phyloP scores from a whole-genome alignment of 2,888 invertebrate genomes.

The Augiades crinisus region DNA sequence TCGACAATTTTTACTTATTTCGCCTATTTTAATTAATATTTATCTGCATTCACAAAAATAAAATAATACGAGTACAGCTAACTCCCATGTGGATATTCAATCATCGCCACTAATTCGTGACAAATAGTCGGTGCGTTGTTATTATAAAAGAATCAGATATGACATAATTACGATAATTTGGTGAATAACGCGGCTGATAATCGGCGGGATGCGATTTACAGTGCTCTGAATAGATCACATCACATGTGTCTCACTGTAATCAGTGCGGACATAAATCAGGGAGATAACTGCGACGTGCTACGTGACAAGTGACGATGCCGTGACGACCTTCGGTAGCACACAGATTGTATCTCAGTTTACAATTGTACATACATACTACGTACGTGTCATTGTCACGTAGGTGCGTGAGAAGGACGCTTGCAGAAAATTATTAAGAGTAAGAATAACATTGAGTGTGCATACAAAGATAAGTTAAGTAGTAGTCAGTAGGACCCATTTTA shows the following conservation, averaged over 20 bases:
- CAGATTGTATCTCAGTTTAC: slow-evolving; percentile 9
- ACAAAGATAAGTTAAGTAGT: too few relatives aligned
- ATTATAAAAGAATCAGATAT: slow-evolving; percentile 1
- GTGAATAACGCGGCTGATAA: slow-evolving; percentile 2
- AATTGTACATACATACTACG: not conserved
- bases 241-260: slow-evolving; percentile 2
- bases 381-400: too few relatives aligned
- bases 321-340: not conserved
- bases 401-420: too few relatives aligned
- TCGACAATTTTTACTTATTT: too few relatives aligned
- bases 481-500: too few relatives aligned
- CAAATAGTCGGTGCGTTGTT: slow-evolving; percentile 5
- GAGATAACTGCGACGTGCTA: slow-evolving; percentile 8
- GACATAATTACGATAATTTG: slow-evolving; percentile 10
- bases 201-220: not conserved
- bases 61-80: too few relatives aligned
- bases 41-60: too few relatives aligned
- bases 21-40: too few relatives aligned
- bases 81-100: too few relatives aligned
- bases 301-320: slow-evolving; percentile 9
- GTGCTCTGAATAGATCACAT: slow-evolving; percentile 8
- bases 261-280: slow-evolving; percentile 5
- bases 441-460: too few relatives aligned
- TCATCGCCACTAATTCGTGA: slow-evolving; percentile 2
- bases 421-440: too few relatives aligned